phyloP scores from a whole-genome alignment of 2,797 vertebrate genomes.

The Sylvilagus floridanus region DNA sequence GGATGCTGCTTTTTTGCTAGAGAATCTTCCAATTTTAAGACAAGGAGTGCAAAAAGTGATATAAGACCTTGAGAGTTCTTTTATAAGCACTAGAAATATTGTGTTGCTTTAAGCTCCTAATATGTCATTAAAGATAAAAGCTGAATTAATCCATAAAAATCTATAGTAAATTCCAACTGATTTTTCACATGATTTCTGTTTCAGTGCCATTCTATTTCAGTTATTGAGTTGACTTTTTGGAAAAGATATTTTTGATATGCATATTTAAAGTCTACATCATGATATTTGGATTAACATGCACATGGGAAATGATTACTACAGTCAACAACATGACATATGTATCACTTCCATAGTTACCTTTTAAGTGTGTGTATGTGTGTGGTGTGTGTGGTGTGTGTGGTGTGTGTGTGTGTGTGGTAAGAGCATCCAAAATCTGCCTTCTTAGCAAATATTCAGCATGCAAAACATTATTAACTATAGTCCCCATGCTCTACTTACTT shows the following conservation, averaged over 20 bases:
- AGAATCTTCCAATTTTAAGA: background rate
- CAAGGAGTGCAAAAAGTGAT: background rate
- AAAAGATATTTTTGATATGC: background rate
- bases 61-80: background rate
- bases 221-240: background rate
- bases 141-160: background rate
- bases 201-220: background rate
- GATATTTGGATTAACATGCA: background rate
- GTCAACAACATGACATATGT: too few relatives aligned
- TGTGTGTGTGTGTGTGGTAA: background rate
- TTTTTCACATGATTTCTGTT: background rate
- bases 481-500: background rate
- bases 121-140: slow-evolving; percentile 34
- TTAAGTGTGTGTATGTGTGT: background rate
- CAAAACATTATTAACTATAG: background rate
- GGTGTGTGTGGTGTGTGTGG: background rate
- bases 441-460: background rate
- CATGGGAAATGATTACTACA: background rate
- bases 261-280: background rate
- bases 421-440: background rate
- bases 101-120: background rate
- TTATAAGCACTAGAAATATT: slow-evolving; percentile 3
- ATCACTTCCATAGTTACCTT: background rate
- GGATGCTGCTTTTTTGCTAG: background rate
- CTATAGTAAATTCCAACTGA: background rate